Conservation (phyloP, 1,140 invertebrate genomes). For the Apis mellifera region Amel_HAv3.1 CM009939.2:4448001-4448500, state of each 20-base stretch:
- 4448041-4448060: neutral
- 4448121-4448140: neutral
- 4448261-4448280: conserved; percentile 40
- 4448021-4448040: neutral
- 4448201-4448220: conserved; percentile 17
- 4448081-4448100: neutral
- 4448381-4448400: neutral
- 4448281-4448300: neutral
- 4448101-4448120: neutral
- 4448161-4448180: conserved; percentile 43
- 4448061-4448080: neutral
- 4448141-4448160: neutral
- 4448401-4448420: conserved; percentile 23
- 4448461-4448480: no score
- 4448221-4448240: conserved; percentile 29
- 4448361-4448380: neutral
- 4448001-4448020: neutral
- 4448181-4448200: conserved; percentile 10
- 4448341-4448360: conserved; percentile 28
- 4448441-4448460: no score
- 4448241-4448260: conserved; percentile 33
- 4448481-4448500: no score
- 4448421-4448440: neutral
- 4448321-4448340: neutral
- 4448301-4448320: neutral